These are phyloP conservation scores for Enoplosus armatus DNA, from an alignment of 2,797 vertebrate species.

Conservation along the genomic window DNA sequence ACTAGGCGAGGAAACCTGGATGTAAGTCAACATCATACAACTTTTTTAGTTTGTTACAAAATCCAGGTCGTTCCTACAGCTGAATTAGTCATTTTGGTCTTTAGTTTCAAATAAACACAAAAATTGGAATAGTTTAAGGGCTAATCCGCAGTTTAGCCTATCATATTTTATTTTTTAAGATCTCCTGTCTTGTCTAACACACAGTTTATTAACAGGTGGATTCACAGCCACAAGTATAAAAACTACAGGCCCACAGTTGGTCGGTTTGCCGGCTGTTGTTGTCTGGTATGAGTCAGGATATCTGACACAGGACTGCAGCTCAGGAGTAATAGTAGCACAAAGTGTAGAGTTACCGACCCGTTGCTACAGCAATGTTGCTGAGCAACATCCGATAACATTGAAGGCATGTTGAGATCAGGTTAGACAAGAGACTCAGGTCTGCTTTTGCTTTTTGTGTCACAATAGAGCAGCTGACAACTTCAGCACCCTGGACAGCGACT, in stretches of 20 bases:
- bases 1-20: slow-evolving; percentile 56
- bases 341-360: slow-evolving; percentile 77
- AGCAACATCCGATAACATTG: slow-evolving; percentile 69
- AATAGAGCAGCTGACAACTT: slow-evolving; percentile 49
- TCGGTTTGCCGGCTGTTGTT: not conserved
- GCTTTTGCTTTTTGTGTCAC: slow-evolving; percentile 17
- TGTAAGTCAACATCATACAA: slow-evolving; percentile 28
- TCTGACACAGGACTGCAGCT: slow-evolving; percentile 76
- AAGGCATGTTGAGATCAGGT: slow-evolving; percentile 56
- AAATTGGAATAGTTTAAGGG: not conserved
- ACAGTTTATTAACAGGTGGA: not conserved
- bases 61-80: not conserved
- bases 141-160: not conserved
- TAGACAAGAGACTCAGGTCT: slow-evolving; percentile 34
- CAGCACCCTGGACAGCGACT: slow-evolving; percentile 85
- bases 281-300: slow-evolving; percentile 73
- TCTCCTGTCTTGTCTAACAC: not conserved
- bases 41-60: not conserved
- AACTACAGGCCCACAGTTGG: not conserved
- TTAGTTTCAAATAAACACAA: not conserved
- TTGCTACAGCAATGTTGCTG: slow-evolving; percentile 78
- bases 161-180: not conserved
- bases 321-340: slow-evolving; percentile 69
- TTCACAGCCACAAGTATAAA: not conserved
- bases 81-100: not conserved